Conservation (phyloP, 1,140 invertebrate genomes). For the Eubasilissa regina region DNA sequence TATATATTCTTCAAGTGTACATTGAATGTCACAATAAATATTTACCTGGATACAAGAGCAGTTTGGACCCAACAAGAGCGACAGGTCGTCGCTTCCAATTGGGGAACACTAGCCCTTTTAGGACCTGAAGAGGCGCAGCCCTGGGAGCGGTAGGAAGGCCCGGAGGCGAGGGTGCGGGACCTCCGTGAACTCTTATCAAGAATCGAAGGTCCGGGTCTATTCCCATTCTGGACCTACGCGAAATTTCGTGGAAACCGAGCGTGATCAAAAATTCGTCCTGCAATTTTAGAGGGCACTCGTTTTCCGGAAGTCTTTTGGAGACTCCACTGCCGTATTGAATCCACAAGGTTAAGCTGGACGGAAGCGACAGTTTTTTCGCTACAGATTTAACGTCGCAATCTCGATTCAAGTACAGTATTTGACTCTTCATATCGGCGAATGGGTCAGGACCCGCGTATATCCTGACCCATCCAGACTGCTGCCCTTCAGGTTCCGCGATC, state of each 20-base stretch:
- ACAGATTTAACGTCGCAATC: conserved; percentile 76
- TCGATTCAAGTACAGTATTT: conserved; percentile 75
- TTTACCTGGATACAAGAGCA: conserved; percentile 75
- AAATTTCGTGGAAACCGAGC: conserved; percentile 74
- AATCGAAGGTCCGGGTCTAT: conserved; percentile 78
- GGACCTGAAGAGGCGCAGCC: conserved; percentile 75
- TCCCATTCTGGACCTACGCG: conserved; percentile 74
- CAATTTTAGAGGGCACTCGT: conserved; percentile 75
- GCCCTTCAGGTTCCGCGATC: conserved; percentile 5
- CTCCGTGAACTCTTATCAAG: conserved; percentile 76
- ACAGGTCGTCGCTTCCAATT: conserved; percentile 78
- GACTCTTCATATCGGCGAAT: conserved; percentile 67
- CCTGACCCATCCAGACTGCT: conserved; percentile 72
- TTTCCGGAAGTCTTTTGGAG: conserved; percentile 71
- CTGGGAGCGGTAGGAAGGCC: conserved; percentile 68
- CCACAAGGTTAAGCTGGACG: conserved; percentile 75
- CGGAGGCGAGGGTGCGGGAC: conserved; percentile 68
- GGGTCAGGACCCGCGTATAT: conserved; percentile 76
- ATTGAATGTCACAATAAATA: background rate
- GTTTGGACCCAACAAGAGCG: conserved; percentile 75
- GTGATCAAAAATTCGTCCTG: conserved; percentile 77
- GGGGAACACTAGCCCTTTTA: conserved; percentile 80
- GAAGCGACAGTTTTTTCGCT: conserved; percentile 74
- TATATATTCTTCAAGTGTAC: too few species aligned
- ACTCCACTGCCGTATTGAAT: conserved; percentile 76